A percentile compares a stretch with the other conserved stretches of the same genome.
phyloP scores from a whole-genome alignment of 2,888 invertebrate species.

The Cerceris ruficornis region DNA sequence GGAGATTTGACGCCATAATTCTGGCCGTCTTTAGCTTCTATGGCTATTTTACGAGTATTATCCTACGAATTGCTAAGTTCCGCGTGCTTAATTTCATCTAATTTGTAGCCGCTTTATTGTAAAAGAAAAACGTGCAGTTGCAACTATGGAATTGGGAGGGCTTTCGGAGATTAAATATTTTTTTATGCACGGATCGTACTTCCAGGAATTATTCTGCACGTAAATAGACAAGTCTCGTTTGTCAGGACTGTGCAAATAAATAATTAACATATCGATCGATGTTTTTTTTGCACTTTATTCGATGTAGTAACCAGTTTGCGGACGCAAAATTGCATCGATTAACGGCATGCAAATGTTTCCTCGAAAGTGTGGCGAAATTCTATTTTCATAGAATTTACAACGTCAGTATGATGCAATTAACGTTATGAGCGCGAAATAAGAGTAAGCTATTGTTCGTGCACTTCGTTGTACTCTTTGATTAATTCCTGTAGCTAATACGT shows the following conservation, averaged over 20 bases:
- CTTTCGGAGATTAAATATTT: too few relatives aligned
- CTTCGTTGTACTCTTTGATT: slow-evolving; percentile 37
- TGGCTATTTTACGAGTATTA: slow-evolving; percentile 26
- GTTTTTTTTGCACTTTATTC: background rate
- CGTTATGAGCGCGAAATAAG: slow-evolving; percentile 30
- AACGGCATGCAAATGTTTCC: slow-evolving; percentile 60
- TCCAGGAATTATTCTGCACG: too few relatives aligned
- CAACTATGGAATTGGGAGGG: too few relatives aligned
- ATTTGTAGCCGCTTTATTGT: too few relatives aligned
- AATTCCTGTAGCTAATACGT: slow-evolving; percentile 39
- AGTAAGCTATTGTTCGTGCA: slow-evolving; percentile 27
- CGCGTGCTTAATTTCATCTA: background rate
- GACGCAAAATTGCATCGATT: slow-evolving; percentile 50
- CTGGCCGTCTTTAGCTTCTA: slow-evolving; percentile 31
- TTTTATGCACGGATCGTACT: too few relatives aligned
- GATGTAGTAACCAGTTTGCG: slow-evolving; percentile 46
- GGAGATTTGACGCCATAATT: slow-evolving; percentile 44
- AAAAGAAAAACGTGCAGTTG: too few relatives aligned
- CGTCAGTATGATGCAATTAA: slow-evolving; percentile 29
- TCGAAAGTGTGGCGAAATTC: slow-evolving; percentile 27
- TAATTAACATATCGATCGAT: background rate
- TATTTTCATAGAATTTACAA: slow-evolving; percentile 35
- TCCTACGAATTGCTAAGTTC: slow-evolving; percentile 23
- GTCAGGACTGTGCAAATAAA: too few relatives aligned
- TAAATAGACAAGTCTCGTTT: too few relatives aligned